Evolutionary conservation across 2,797 vertebrate species (phyloP).

Genomic region (Scleropages formosus): DNA sequence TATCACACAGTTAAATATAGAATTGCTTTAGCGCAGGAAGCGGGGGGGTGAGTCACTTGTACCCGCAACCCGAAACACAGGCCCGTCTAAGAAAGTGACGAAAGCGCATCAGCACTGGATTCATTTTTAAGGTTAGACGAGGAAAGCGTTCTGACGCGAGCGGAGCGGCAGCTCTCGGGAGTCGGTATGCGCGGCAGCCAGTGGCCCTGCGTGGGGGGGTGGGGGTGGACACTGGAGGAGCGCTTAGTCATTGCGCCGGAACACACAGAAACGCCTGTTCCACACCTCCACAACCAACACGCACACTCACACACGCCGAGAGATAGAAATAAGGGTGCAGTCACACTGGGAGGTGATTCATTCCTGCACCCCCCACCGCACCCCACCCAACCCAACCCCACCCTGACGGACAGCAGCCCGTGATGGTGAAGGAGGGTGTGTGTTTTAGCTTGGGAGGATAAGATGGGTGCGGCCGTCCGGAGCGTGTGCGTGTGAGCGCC

Average conservation of each 20-base stretch:
- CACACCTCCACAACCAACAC: background rate
- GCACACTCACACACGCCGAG: background rate
- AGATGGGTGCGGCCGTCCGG: background rate
- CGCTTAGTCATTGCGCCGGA: slow-evolving; percentile 26
- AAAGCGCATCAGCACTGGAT: too few relatives aligned
- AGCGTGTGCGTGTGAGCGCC: too few relatives aligned
- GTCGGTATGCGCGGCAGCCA: background rate
- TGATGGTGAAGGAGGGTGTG: too few relatives aligned
- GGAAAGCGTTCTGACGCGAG: too few relatives aligned
- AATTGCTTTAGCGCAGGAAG: too few relatives aligned
- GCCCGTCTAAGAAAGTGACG: too few relatives aligned
- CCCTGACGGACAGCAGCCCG: background rate
- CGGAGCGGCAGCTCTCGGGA: background rate
- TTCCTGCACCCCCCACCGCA: background rate
- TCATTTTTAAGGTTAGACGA: too few relatives aligned
- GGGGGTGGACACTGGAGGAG: background rate
- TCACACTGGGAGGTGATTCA: background rate
- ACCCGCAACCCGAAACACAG: too few relatives aligned
- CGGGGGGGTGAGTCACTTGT: too few relatives aligned
- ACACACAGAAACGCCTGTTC: slow-evolving; percentile 12
- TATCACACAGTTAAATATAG: too few relatives aligned
- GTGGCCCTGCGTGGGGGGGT: background rate
- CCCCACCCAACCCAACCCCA: background rate
- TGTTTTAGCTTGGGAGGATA: background rate
- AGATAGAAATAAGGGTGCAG: slow-evolving; percentile 6